Evolutionary conservation across 2,113 vertebrate species (phyloP).

Genomic region (Coreoperca whiteheadi): DNA sequence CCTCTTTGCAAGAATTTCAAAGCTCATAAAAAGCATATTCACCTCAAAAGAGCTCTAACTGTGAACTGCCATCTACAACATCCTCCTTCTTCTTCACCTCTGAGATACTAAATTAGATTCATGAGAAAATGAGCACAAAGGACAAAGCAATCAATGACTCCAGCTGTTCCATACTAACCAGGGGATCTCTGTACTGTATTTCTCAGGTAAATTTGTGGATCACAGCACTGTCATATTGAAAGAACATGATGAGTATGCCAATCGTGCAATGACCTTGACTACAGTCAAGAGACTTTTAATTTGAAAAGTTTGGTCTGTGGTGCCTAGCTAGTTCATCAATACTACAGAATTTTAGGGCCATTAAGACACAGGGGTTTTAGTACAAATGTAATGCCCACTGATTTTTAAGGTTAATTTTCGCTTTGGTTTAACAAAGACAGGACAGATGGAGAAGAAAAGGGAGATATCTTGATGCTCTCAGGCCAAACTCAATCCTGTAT

Average conservation of each 20-base stretch:
- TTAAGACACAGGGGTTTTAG: conserved; percentile 10
- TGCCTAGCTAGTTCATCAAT: conserved; percentile 19
- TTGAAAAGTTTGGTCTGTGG: conserved; percentile 27
- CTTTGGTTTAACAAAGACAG: conserved; percentile 7
- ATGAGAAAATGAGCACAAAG: conserved; percentile 52
- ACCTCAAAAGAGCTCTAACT: conserved; percentile 16
- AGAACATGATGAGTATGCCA: conserved; percentile 35
- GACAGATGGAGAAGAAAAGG: neutral
- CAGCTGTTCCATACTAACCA: conserved; percentile 61
- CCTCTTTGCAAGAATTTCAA: neutral
- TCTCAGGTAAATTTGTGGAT: conserved; percentile 41
- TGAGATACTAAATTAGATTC: conserved; percentile 64
- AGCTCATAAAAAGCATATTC: conserved; percentile 26
- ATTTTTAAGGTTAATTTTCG: conserved; percentile 13
- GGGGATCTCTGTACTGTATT: conserved; percentile 41
- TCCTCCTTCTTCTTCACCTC: conserved; percentile 36
- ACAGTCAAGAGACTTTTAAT: conserved; percentile 39
- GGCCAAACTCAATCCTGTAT: neutral
- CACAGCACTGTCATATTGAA: conserved; percentile 29
- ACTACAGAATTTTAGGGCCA: conserved; percentile 7
- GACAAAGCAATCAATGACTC: conserved; percentile 66
- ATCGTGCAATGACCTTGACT: conserved; percentile 59
- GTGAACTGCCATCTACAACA: conserved; percentile 23
- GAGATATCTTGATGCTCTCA: neutral
- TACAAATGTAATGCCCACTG: neutral